phyloP scores from a whole-genome alignment of 2,797 vertebrate species.

The Sebastiscus albofasciatus region DNA sequence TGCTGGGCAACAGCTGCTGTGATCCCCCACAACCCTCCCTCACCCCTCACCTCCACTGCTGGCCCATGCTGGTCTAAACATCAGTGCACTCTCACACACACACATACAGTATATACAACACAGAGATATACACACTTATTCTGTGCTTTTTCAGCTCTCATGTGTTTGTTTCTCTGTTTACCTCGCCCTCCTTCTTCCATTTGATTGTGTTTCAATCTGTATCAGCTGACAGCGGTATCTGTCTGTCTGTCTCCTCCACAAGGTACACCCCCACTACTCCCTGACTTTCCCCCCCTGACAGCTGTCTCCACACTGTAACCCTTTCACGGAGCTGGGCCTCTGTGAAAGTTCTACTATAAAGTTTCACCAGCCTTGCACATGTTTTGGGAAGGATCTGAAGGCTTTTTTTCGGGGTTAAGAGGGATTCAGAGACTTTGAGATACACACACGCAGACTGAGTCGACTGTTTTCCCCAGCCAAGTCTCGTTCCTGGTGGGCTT shows the following conservation, averaged over 20 bases:
- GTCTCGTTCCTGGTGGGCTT: constrained; percentile 71
- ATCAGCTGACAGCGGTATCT: constrained; percentile 49
- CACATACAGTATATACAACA: neutral
- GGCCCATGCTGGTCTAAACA: constrained; percentile 60
- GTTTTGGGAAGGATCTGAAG: constrained; percentile 46
- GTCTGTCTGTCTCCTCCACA: constrained; percentile 51
- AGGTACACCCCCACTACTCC: constrained; percentile 35
- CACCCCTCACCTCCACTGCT: constrained; percentile 50
- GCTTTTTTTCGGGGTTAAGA: constrained; percentile 21
- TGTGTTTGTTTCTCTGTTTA: constrained; percentile 18
- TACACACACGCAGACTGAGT: constrained; percentile 4
- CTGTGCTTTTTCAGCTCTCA: constrained; percentile 7
- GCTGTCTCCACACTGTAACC: constrained; percentile 78
- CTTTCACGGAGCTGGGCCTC: constrained; percentile 60
- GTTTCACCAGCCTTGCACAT: constrained; percentile 48
- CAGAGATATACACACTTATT: neutral
- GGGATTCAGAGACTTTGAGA: constrained; percentile 27
- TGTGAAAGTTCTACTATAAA: constrained; percentile 62
- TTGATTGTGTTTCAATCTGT: constrained; percentile 19
- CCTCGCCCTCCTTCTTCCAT: neutral
- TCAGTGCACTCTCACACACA: constrained; percentile 23
- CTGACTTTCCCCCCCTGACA: constrained; percentile 59
- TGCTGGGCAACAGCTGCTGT: constrained; percentile 86
- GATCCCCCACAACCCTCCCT: constrained; percentile 24
- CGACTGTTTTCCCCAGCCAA: constrained; percentile 27